Conservation (phyloP, 1,140 invertebrate genomes). For the Brachionus rubens region DNA sequence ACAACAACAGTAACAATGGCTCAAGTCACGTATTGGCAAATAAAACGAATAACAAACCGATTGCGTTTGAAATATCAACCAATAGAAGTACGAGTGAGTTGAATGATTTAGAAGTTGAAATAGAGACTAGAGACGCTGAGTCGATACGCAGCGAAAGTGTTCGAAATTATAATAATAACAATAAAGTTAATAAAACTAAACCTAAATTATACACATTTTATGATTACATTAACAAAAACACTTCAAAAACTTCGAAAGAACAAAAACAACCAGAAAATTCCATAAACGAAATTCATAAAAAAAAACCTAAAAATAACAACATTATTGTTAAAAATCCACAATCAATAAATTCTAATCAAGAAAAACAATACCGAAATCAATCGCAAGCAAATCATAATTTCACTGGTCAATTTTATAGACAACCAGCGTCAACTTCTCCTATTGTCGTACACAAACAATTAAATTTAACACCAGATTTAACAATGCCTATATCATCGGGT, state of each 20-base stretch:
- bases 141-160: not conserved
- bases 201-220: slow-evolving; percentile 45
- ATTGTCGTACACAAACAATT: not conserved
- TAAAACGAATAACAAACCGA: too few relatives aligned
- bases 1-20: too few relatives aligned
- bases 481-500: slow-evolving; percentile 42
- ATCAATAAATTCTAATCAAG: too few relatives aligned
- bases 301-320: not conserved
- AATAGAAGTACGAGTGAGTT: not conserved
- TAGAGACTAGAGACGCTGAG: slow-evolving; percentile 44
- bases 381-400: not conserved
- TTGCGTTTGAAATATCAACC: too few relatives aligned
- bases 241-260: not conserved
- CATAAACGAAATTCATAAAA: slow-evolving; percentile 30
- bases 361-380: too few relatives aligned
- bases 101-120: not conserved
- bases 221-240: slow-evolving; percentile 44
- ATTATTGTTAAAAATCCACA: not conserved
- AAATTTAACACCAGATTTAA: slow-evolving; percentile 1
- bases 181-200: slow-evolving; percentile 23
- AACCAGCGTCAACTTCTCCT: not conserved
- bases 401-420: not conserved
- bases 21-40: too few relatives aligned
- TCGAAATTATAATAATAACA: not conserved
- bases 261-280: slow-evolving; percentile 19